Conservation (phyloP, 2,113 vertebrate species). For the Peromyscus maniculatus region DNA sequence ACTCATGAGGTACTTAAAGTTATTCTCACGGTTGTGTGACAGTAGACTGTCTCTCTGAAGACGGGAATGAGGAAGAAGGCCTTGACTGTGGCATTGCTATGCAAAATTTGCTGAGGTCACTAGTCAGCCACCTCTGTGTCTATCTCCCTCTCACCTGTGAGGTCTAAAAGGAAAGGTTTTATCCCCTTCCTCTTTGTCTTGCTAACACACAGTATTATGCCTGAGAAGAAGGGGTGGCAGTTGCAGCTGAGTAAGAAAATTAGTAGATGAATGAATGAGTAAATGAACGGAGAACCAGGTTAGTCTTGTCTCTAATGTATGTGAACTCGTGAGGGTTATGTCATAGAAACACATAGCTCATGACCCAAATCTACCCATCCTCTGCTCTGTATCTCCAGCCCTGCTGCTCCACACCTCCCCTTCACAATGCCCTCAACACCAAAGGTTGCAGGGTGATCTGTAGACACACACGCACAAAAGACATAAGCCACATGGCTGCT, state of each 20-base stretch:
- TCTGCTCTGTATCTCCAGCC: neutral
- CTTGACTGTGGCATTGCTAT: neutral
- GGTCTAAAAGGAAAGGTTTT: neutral
- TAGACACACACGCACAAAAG: conserved; percentile 60
- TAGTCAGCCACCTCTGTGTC: neutral
- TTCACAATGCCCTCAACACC: neutral
- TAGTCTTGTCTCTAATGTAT: neutral
- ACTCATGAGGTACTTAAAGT: neutral
- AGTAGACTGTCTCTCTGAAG: neutral
- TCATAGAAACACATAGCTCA: neutral
- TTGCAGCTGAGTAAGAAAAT: neutral
- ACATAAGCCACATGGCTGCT: conserved; percentile 77
- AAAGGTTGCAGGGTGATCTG: neutral
- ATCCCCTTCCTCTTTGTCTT: neutral
- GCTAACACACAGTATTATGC: neutral
- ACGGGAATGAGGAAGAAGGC: neutral
- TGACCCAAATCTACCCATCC: neutral
- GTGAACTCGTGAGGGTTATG: neutral
- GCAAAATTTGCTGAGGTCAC: neutral
- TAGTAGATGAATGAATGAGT: neutral
- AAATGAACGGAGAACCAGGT: neutral
- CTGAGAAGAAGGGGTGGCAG: neutral
- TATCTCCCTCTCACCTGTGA: neutral
- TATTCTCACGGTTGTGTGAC: neutral
- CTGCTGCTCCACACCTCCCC: neutral